phyloP scores from a whole-genome alignment of 2,888 invertebrate genomes.

The Ptycholaimellus sp. region DNA sequence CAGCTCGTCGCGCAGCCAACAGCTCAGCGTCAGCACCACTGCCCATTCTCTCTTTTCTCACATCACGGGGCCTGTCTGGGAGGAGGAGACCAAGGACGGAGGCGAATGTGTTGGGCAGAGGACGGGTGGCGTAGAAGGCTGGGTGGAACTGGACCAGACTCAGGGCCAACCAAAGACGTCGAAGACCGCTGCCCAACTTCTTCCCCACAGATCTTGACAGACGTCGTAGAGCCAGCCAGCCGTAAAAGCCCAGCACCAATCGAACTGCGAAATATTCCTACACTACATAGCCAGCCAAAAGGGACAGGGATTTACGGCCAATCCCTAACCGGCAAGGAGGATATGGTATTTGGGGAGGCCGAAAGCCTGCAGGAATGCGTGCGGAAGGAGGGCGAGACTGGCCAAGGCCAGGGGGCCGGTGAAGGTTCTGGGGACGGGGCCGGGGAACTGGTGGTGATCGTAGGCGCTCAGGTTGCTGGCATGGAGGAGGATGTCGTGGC shows the following conservation, averaged over 20 bases:
- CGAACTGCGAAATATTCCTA: neutral
- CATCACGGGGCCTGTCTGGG: neutral
- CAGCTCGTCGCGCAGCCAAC: no score
- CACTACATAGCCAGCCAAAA: neutral
- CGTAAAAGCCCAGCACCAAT: conserved; percentile 45
- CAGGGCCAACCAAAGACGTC: no score
- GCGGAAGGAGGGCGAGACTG: conserved; percentile 48
- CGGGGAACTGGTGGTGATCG: conserved; percentile 84
- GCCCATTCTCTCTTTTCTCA: neutral
- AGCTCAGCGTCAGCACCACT: no score
- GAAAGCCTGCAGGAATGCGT: conserved; percentile 41
- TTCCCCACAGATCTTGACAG: no score
- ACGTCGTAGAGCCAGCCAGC: no score
- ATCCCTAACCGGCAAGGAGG: conserved; percentile 12
- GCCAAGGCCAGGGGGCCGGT: conserved; percentile 65
- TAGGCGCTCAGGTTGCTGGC: conserved; percentile 36
- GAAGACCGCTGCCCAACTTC: no score
- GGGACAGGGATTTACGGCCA: neutral
- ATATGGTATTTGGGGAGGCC: conserved; percentile 43
- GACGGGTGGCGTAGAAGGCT: conserved; percentile 77
- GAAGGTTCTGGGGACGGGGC: conserved; percentile 89
- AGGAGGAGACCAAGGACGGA: conserved; percentile 34
- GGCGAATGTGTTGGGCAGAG: conserved; percentile 80
- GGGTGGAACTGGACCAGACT: conserved; percentile 72
- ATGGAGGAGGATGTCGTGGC: conserved; percentile 80